Evolutionary conservation across 2,888 invertebrate genomes (phyloP), one percentile per base, ranked within the genome.

Genomic region (Aelia acuminata): DNA sequence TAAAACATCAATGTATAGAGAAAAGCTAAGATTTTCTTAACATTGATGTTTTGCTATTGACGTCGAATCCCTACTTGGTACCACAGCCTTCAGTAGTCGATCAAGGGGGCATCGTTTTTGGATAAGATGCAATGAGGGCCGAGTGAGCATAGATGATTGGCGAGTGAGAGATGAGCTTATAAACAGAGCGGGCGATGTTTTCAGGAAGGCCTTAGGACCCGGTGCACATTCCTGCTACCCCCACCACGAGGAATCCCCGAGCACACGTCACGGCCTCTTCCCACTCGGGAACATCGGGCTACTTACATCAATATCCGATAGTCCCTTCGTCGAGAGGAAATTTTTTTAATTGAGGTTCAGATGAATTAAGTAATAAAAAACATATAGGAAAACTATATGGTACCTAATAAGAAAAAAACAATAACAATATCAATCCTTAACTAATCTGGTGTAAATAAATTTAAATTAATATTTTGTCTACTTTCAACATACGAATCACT

Each of bases 161-260:
- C 80, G 31, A 80, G 43, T 43, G 80, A 43, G 80, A 80, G 80
- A 80, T 80, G 80, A 43, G 43, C 80, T 80, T 80, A 43, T 43
- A 80, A 80, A 80, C 80, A 80, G 43, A 80, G 43, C 43, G n/a
- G n/a, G 4, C 1, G 80, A 43, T 80, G 80, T 80, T 80, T 80
- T 80, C n/a, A 43, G 80, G n/a, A 80, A 80, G 80, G 43, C n/a
- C 80, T 22, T n/a, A 13, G 4, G 11, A n/a, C 13, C 11, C n/a
- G 43, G 80, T 43, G 80, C 80, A 80, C 80, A 80, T 80, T 80
- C 80, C 80, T 43, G 80, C 43, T 80, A 15, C 80, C 80, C 80
- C 80, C 80, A 80, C 80, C 43, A 22, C 43, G 11, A 39, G 80
- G 80, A 80, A 88, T 88, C 47, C 53, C 88, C 47, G 53, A 31